These are phyloP conservation scores for Coelogynopora nodosa DNA, from an alignment of 2,888 invertebrate species.

Conservation along the genomic window DNA sequence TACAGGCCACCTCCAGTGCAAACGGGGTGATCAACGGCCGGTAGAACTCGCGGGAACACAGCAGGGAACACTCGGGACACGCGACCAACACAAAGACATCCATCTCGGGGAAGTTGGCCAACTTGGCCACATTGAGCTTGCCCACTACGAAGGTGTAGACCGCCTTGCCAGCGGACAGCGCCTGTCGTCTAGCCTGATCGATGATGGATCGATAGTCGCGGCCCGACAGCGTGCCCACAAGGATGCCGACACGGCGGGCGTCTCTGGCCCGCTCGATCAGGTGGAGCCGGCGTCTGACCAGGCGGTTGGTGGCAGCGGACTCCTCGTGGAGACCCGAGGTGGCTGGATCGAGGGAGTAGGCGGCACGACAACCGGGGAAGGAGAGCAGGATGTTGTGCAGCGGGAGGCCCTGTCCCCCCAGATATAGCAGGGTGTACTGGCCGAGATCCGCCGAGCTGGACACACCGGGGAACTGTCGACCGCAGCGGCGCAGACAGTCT, in stretches of 20 bases:
- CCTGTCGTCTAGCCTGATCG: conserved; percentile 70
- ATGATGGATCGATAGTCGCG: conserved; percentile 71
- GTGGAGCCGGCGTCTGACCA: conserved; percentile 73
- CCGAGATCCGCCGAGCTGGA: background rate
- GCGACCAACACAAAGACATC: conserved; percentile 86
- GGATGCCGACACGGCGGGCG: conserved; percentile 77
- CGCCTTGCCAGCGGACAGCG: conserved; percentile 75
- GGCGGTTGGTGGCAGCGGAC: conserved; percentile 69
- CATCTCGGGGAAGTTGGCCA: conserved; percentile 87
- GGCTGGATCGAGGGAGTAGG: conserved; percentile 50
- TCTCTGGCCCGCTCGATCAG: conserved; percentile 86
- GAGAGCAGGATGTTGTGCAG: conserved; percentile 66
- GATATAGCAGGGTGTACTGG: conserved; percentile 65
- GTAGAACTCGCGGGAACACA: conserved; percentile 79
- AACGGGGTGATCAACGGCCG: conserved; percentile 84
- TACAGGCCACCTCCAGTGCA: conserved; percentile 76
- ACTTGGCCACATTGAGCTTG: conserved; percentile 85
- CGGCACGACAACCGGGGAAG: conserved; percentile 50
- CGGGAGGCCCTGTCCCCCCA: conserved; percentile 69
- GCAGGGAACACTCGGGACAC: conserved; percentile 79
- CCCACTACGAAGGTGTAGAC: conserved; percentile 87
- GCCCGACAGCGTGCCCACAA: conserved; percentile 84
- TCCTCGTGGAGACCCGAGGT: no score
- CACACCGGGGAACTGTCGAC: background rate
- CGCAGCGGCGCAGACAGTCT: no score